Evolutionary conservation across 2,888 invertebrate genomes (phyloP).

Genomic region (Drosophila peninsularis): DNA sequence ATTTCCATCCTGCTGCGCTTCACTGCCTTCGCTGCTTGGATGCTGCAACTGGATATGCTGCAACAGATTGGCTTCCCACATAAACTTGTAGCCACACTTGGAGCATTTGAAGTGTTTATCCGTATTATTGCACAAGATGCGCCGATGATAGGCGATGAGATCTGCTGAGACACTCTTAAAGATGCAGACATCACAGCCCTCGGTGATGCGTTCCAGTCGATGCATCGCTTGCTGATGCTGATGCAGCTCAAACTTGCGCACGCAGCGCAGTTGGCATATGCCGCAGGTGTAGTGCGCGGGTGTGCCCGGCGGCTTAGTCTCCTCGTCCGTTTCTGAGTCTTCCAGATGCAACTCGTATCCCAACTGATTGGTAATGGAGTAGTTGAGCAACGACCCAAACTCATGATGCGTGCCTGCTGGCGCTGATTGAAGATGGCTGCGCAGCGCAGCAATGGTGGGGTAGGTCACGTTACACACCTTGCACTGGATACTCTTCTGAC

Average conservation of each 20-base stretch:
- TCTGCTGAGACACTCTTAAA: constrained; percentile 86
- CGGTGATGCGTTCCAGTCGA: constrained; percentile 85
- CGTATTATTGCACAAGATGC: constrained; percentile 82
- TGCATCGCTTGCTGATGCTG: constrained; percentile 82
- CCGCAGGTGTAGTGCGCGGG: constrained; percentile 72
- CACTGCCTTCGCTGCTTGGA: constrained; percentile 14
- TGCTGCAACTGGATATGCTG: constrained; percentile 75
- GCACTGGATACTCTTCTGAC: constrained; percentile 74
- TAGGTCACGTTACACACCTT: constrained; percentile 77
- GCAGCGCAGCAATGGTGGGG: constrained; percentile 61
- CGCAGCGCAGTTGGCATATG: constrained; percentile 77
- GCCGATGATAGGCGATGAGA: constrained; percentile 86
- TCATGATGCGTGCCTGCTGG: constrained; percentile 53
- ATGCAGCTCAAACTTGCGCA: constrained; percentile 80
- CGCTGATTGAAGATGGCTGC: constrained; percentile 60
- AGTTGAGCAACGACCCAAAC: constrained; percentile 67
- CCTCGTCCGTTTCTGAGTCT: constrained; percentile 84
- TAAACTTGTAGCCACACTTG: constrained; percentile 81
- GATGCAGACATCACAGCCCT: constrained; percentile 86
- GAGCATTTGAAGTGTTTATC: constrained; percentile 79
- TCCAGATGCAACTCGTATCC: constrained; percentile 83
- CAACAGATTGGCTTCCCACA: constrained; percentile 83
- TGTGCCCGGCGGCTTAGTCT: constrained; percentile 46
- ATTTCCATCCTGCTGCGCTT: constrained; percentile 11
- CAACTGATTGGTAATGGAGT: constrained; percentile 81